Conservation (phyloP, 2,797 vertebrate genomes). For the Sebastolobus alascanus region DNA sequence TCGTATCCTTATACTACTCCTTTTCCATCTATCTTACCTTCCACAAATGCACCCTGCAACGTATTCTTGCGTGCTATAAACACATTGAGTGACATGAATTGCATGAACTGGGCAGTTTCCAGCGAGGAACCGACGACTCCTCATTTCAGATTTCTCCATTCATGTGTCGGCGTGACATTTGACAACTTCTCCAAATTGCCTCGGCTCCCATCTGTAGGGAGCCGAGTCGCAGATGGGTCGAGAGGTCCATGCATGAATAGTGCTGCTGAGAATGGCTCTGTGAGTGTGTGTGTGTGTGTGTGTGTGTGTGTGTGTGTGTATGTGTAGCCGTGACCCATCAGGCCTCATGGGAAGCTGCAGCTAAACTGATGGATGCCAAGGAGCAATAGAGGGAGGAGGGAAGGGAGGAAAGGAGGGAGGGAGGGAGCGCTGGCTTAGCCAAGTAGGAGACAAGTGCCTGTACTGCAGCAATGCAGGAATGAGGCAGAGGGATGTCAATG, state of each 20-base stretch:
- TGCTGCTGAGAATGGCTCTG: slow-evolving; percentile 34
- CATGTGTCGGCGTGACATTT: slow-evolving; percentile 46
- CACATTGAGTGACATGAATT: neutral
- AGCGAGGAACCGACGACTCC: slow-evolving; percentile 22
- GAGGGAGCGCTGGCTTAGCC: slow-evolving; percentile 25
- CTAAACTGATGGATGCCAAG: slow-evolving; percentile 74
- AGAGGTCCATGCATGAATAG: slow-evolving; percentile 49
- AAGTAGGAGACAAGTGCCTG: slow-evolving; percentile 57
- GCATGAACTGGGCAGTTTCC: neutral
- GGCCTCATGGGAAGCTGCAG: slow-evolving; percentile 71
- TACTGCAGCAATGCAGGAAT: slow-evolving; percentile 77
- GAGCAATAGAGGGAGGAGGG: slow-evolving; percentile 38
- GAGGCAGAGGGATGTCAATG: slow-evolving; percentile 33
- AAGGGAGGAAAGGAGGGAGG: neutral
- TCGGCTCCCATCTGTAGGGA: slow-evolving; percentile 45
- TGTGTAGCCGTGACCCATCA: slow-evolving; percentile 65
- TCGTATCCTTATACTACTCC: neutral
- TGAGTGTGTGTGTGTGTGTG: neutral
- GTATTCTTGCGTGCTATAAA: neutral
- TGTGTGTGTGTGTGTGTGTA: slow-evolving; percentile 22
- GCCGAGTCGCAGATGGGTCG: slow-evolving; percentile 60
- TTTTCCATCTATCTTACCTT: neutral
- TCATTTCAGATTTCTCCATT: slow-evolving; percentile 45
- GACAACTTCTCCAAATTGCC: slow-evolving; percentile 63
- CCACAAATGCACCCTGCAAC: neutral